These are phyloP conservation scores for Cordilura impudica DNA, from an alignment of 2,888 invertebrate species.

Conservation along the genomic window DNA sequence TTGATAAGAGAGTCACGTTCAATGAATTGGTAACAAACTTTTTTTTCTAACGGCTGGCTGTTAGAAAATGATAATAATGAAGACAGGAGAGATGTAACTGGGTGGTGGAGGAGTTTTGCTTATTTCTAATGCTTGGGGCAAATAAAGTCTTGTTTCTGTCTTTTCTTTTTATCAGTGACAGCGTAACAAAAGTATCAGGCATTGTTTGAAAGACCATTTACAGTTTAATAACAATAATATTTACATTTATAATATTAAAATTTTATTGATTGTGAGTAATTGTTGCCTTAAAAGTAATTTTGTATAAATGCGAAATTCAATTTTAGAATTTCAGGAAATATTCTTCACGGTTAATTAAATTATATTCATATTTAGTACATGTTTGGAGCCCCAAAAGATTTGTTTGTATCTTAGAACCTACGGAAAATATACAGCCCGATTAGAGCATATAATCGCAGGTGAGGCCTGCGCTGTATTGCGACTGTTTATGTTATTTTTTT, in stretches of 20 bases:
- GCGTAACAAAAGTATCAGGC: constrained; percentile 59
- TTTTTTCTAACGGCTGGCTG: constrained; percentile 53
- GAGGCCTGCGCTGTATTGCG: too few relatives aligned
- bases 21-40: constrained; percentile 62
- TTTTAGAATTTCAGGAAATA: too few relatives aligned
- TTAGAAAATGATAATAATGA: constrained; percentile 38
- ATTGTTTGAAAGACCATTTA: constrained; percentile 44
- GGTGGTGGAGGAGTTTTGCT: not conserved
- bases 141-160: constrained; percentile 71
- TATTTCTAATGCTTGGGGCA: constrained; percentile 38
- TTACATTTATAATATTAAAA: constrained; percentile 35
- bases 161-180: constrained; percentile 75
- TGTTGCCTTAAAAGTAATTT: too few relatives aligned
- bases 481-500: too few relatives aligned
- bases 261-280: constrained; percentile 52
- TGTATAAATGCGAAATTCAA: too few relatives aligned
- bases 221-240: constrained; percentile 35
- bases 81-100: not conserved
- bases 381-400: too few relatives aligned
- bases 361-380: too few relatives aligned
- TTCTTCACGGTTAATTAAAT: too few relatives aligned
- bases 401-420: too few relatives aligned
- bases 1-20: constrained; percentile 75
- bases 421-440: too few relatives aligned
- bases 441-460: too few relatives aligned